Conservation (phyloP, 2,797 vertebrate genomes). For the Mionectes olivaceus region DNA sequence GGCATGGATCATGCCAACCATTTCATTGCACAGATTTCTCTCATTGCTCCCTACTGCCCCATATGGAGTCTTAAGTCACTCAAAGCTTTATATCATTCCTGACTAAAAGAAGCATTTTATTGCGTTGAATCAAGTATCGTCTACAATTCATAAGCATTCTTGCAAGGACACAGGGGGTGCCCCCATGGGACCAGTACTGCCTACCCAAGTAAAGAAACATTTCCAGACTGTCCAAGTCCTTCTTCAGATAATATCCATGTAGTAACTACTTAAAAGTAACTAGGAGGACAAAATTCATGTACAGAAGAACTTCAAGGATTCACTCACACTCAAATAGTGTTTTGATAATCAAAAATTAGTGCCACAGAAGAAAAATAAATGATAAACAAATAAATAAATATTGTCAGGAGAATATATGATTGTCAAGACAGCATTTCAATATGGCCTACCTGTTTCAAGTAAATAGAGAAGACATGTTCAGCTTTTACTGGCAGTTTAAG, state of each 20-base stretch:
- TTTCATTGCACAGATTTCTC: background rate
- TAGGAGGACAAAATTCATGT: background rate
- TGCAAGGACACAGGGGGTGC: background rate
- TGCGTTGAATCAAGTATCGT: background rate
- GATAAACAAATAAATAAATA: background rate
- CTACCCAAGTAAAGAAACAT: background rate
- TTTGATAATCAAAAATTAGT: background rate
- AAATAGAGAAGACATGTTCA: background rate
- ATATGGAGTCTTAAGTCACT: background rate
- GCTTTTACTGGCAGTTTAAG: background rate
- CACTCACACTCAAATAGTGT: background rate
- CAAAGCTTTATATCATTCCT: background rate
- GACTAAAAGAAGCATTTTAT: background rate
- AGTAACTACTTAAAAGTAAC: background rate
- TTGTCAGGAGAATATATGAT: background rate
- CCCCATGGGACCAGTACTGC: background rate
- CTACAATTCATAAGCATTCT: background rate
- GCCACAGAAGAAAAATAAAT: background rate
- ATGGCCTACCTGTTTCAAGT: background rate
- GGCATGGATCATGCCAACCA: background rate
- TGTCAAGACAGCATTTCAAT: background rate
- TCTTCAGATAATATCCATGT: background rate
- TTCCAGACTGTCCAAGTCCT: background rate
- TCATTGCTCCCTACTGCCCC: background rate
- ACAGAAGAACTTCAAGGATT: background rate